Conservation (phyloP, 2,113 vertebrate genomes). For the Nettapus auritus region DNA sequence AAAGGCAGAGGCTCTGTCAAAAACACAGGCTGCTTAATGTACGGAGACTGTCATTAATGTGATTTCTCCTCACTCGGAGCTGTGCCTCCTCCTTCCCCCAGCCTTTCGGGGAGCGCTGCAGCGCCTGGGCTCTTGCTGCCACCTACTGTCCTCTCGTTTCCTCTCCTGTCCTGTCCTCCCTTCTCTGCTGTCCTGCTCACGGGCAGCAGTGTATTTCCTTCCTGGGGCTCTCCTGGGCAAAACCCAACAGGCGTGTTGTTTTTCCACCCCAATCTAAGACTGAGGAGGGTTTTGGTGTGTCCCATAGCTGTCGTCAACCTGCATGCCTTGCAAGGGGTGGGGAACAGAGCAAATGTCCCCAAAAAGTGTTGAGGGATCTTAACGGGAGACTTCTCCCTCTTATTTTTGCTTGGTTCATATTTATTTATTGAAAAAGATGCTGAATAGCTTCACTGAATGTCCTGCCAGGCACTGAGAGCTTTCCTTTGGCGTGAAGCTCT, state of each 20-base stretch:
- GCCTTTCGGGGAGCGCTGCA: background rate
- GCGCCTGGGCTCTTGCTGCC: constrained; percentile 65
- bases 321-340: background rate
- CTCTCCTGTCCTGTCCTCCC: background rate
- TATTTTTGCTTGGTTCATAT: background rate
- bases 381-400: background rate
- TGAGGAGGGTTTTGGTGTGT: background rate
- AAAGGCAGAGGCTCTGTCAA: background rate
- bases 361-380: background rate
- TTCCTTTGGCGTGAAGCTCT: background rate
- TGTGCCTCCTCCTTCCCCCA: background rate
- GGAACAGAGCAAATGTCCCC: rapidly evolving
- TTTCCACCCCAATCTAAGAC: background rate
- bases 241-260: background rate
- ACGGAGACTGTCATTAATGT: background rate
- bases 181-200: background rate
- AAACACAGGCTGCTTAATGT: background rate
- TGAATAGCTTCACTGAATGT: rapidly evolving
- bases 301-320: background rate
- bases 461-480: background rate
- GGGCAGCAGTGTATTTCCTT: background rate
- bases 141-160: constrained; percentile 51
- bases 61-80: background rate
- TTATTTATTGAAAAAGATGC: rapidly evolving
- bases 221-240: background rate